These are phyloP conservation scores for Oncorhynchus mykiss DNA, from an alignment of 2,113 vertebrate genomes.

Conservation along the genomic window DNA sequence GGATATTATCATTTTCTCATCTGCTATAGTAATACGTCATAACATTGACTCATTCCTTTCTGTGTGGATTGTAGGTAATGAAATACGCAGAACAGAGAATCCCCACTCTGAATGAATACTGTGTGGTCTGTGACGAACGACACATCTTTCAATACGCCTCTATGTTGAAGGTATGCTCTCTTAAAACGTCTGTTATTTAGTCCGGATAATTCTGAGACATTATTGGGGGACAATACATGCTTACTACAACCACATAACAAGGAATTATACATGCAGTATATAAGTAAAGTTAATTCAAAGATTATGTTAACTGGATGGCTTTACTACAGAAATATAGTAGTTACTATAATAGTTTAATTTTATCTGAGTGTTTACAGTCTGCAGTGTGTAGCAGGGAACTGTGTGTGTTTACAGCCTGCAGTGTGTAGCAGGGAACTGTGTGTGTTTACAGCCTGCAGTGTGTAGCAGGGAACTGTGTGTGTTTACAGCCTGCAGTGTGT, in stretches of 20 bases:
- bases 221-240: no score
- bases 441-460: constrained; percentile 92
- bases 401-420: constrained; percentile 79
- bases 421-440: constrained; percentile 83
- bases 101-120: constrained; percentile 91
- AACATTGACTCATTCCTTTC: constrained; percentile 5
- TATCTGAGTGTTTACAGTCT: constrained; percentile 70
- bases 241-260: no score
- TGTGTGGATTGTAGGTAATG: constrained; percentile 81
- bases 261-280: no score
- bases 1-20: no score
- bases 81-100: constrained; percentile 94
- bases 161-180: constrained; percentile 86
- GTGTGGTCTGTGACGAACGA: constrained; percentile 93
- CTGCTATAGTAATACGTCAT: neutral
- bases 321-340: neutral
- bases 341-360: neutral
- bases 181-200: neutral
- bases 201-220: no score
- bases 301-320: neutral
- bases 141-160: constrained; percentile 97
- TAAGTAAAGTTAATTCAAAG: neutral
- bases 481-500: constrained; percentile 30
- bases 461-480: constrained; percentile 57
- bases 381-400: constrained; percentile 94